Base-by-base conservation (phyloP, 2,888 invertebrate genomes). In the Anoncus sp. region DNA sequence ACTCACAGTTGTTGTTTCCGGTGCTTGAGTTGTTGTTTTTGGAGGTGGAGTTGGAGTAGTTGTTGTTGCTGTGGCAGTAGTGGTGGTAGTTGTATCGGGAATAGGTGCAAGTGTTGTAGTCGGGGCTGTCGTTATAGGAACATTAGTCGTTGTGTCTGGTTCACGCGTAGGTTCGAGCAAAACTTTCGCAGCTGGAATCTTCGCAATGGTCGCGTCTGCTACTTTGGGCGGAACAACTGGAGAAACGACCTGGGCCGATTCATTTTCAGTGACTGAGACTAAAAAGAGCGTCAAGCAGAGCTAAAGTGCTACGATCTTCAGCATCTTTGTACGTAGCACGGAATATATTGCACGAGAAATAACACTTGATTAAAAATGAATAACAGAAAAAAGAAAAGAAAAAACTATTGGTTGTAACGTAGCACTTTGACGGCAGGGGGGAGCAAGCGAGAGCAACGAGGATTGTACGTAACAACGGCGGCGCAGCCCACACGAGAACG, bases 1-100 rank as follows among this genome's bases (percentile, higher is more conserved):
- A 5, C 82, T 75, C 12, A 81, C 16, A 3, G 81, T 53, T 2
- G 81, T 27, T 85, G 91, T 82, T 91, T 87, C 82, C 12, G 67
- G 14, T 9, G 71, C 27, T 18, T 62, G 65, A n/a, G 76, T 18
- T 27, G 53, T 24, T 6, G 27, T 53, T n/a, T 5, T 45, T n/a
- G 60, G 9, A n/a, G 20, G 12, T 9, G 38, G 18, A 12, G 31
- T 67, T 1, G 67, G 16, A 5, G 55, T 55, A 6, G 82, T 81
- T 3, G 87, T 84, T 20, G 85, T 74, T 27, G 87, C 24, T n/a
- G 80, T 65, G 12, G 81, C 24, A 9, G 87, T 80, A 3, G 82
- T 75, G 10, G 82, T n/a, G 4, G 83, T 47, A 1, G 78, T 72
- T n/a, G n/a, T 38, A 45, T 16, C n/a, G n/a, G 38, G 18, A 12